Percentiles rank a stretch among this genome's conserved stretches.
Conservation (phyloP, 2,113 vertebrate genomes). For the Nyctibius bracteatus region DNA sequence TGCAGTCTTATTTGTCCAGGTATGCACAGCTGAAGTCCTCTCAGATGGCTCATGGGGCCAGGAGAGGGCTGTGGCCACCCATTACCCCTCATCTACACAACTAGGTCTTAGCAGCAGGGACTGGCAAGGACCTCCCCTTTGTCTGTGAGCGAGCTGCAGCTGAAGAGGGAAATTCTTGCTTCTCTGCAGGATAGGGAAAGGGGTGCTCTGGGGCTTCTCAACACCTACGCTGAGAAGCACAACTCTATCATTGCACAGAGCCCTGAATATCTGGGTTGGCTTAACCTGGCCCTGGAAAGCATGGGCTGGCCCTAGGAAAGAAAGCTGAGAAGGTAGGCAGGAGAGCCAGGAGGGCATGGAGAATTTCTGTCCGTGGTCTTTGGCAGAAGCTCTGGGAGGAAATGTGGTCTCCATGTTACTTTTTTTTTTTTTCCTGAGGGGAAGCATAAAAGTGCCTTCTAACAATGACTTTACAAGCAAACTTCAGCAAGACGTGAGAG, state of each 20-base stretch:
- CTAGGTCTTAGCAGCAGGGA: not conserved
- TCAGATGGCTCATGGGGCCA: not conserved
- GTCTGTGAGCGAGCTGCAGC: not conserved
- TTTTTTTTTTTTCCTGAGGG: no score
- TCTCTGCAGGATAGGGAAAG: not conserved
- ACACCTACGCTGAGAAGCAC: not conserved
- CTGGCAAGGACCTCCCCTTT: not conserved
- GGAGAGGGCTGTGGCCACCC: not conserved
- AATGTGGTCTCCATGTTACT: no score
- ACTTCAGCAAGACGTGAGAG: not conserved
- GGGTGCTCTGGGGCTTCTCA: not conserved
- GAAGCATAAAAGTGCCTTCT: not conserved
- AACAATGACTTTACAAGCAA: not conserved
- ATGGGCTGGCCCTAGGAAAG: not conserved
- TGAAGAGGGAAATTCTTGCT: not conserved
- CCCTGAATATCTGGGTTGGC: not conserved
- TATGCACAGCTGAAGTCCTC: not conserved
- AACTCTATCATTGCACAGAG: not conserved
- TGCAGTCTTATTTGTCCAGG: not conserved
- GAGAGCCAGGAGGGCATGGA: not conserved
- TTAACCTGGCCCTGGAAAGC: not conserved
- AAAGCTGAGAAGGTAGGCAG: not conserved
- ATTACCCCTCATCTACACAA: not conserved
- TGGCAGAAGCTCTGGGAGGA: not conserved
- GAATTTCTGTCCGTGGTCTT: not conserved